These are phyloP conservation scores for Drosophila multiciliata DNA, from an alignment of 2,888 invertebrate genomes.

Conservation along the genomic window DNA sequence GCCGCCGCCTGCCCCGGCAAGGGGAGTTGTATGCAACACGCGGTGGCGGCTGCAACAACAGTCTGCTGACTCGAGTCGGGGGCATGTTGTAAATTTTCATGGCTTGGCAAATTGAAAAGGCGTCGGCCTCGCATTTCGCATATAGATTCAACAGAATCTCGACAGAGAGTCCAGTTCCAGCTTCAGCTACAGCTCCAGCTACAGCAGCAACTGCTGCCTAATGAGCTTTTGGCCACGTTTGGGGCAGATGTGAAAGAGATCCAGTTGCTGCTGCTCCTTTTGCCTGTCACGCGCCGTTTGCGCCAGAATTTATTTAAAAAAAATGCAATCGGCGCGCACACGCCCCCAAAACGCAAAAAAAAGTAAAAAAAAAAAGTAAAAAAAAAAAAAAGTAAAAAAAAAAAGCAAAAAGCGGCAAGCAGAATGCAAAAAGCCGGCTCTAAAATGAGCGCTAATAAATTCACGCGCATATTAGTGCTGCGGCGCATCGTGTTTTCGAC, in stretches of 20 bases:
- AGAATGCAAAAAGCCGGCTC: constrained; percentile 15
- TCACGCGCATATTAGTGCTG: constrained; percentile 74
- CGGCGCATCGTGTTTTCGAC: constrained; percentile 15
- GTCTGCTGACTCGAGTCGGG: constrained; percentile 5
- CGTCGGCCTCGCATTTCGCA: constrained; percentile 74
- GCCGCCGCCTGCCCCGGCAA: constrained; percentile 44
- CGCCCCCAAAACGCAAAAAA: constrained; percentile 58
- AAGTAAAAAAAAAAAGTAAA: neutral
- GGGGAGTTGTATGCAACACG: neutral
- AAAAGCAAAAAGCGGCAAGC: neutral
- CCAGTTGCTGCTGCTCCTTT: constrained; percentile 20
- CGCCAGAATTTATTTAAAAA: constrained; percentile 79
- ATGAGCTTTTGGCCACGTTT: constrained; percentile 67
- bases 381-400: neutral
- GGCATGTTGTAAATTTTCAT: constrained; percentile 70
- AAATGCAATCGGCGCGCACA: constrained; percentile 74
- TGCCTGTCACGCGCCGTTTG: constrained; percentile 78
- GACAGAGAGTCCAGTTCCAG: neutral
- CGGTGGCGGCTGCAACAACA: neutral
- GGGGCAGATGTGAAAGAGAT: constrained; percentile 6
- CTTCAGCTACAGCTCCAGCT: neutral
- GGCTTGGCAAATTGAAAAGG: constrained; percentile 79
- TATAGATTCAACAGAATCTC: constrained; percentile 55
- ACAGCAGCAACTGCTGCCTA: constrained; percentile 44
- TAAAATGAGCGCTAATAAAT: constrained; percentile 77